Conservation (phyloP, 2,113 vertebrate species). For the Brienomyrus brachyistius region DNA sequence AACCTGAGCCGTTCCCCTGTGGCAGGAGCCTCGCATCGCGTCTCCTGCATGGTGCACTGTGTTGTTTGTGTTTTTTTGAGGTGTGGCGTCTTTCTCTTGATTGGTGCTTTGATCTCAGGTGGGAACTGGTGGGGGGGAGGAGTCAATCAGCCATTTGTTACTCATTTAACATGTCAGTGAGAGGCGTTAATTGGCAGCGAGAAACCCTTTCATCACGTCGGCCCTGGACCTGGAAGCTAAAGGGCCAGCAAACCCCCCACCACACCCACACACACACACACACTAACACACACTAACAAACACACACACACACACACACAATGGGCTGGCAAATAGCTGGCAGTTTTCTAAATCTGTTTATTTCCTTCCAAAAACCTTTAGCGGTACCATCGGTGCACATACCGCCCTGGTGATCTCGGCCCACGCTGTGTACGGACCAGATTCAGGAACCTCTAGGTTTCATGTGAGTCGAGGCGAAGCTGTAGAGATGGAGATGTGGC, state of each 20-base stretch:
- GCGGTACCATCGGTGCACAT: background rate
- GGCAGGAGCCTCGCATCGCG: background rate
- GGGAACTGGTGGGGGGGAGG: slow-evolving; percentile 27
- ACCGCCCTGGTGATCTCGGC: background rate
- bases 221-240: background rate
- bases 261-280: too few species aligned
- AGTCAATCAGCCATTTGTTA: slow-evolving; percentile 38
- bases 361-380: background rate
- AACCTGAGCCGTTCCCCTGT: background rate
- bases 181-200: slow-evolving; percentile 22
- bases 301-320: background rate
- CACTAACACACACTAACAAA: too few species aligned
- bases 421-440: background rate
- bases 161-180: slow-evolving; percentile 36
- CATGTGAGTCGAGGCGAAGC: background rate
- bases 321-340: background rate
- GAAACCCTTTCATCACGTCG: slow-evolving; percentile 20
- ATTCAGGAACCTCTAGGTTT: background rate
- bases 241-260: background rate
- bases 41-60: background rate
- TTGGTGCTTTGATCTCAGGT: slow-evolving; percentile 44
- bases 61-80: background rate
- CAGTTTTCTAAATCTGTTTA: background rate
- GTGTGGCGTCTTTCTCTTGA: slow-evolving; percentile 9
- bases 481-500: background rate